phyloP scores from a whole-genome alignment of 2,113 vertebrate species.

The Acrocephalus kingi region DNA sequence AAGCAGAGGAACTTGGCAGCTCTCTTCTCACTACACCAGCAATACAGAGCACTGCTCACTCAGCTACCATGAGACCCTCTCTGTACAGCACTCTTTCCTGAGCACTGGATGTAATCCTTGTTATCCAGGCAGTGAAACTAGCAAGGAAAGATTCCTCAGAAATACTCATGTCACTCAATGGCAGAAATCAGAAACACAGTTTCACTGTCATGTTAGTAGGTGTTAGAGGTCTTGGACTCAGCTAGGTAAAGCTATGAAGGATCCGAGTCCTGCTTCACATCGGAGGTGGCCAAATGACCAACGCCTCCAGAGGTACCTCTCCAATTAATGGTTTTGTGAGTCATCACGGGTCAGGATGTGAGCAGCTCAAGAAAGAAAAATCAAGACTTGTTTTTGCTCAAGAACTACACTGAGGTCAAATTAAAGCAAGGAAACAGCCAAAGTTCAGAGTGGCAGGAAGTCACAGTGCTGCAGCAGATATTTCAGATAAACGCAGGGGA shows the following conservation, averaged over 20 bases:
- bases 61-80: rapidly evolving
- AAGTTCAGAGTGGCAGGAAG: not conserved
- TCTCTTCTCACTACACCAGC: not conserved
- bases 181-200: not conserved
- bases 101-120: not conserved
- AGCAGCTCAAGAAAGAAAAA: not conserved
- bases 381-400: not conserved
- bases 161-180: rapidly evolving
- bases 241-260: not conserved
- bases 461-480: rapidly evolving
- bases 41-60: not conserved
- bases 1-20: not conserved
- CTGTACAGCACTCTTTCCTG: not conserved
- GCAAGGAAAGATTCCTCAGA: not conserved
- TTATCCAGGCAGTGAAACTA: not conserved
- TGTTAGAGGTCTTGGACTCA: not conserved
- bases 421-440: not conserved
- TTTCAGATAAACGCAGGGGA: not conserved
- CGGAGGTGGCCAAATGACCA: not conserved
- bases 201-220: not conserved
- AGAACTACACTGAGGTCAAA: not conserved
- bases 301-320: not conserved
- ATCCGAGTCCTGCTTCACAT: not conserved
- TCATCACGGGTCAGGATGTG: not conserved
- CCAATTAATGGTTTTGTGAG: not conserved